Evolutionary conservation across 2,888 invertebrate species (phyloP).

Genomic region (Trissoscelio sp.): DNA sequence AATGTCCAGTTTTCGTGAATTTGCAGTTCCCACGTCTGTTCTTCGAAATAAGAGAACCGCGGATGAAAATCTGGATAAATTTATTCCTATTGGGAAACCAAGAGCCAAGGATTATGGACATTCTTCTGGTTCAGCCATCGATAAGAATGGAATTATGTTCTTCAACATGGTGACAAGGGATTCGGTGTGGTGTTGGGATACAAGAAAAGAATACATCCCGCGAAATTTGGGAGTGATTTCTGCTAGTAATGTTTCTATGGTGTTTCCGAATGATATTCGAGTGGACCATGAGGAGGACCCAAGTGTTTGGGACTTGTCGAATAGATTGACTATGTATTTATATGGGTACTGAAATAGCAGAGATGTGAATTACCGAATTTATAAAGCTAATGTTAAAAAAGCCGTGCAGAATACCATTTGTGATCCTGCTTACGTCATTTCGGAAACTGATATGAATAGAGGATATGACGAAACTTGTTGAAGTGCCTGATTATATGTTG

Average conservation of each 20-base stretch:
- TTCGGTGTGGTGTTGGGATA: conserved; percentile 92
- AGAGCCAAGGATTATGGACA: conserved; percentile 86
- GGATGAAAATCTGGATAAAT: conserved; percentile 77
- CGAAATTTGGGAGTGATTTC: conserved; percentile 87
- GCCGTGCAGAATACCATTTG: conserved; percentile 89
- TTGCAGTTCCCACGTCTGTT: conserved; percentile 88
- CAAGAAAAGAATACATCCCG: conserved; percentile 87
- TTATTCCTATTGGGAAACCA: conserved; percentile 80
- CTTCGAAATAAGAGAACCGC: conserved; percentile 86
- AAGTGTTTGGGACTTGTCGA: conserved; percentile 91
- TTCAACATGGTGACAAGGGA: conserved; percentile 91
- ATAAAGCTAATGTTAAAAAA: conserved; percentile 87
- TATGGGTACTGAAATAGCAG: conserved; percentile 86
- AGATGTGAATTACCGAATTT: conserved; percentile 90
- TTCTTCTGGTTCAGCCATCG: conserved; percentile 90
- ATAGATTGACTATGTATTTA: conserved; percentile 89
- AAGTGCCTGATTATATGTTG: not conserved
- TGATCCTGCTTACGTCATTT: conserved; percentile 85
- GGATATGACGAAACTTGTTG: conserved; percentile 64
- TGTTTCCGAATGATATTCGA: conserved; percentile 93
- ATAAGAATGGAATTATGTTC: conserved; percentile 89
- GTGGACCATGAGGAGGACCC: conserved; percentile 89
- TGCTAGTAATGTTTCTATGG: conserved; percentile 86
- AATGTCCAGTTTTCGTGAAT: conserved; percentile 92
- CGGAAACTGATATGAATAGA: conserved; percentile 60